A percentile compares a stretch with the other conserved stretches of the same genome.
Evolutionary conservation across 2,797 vertebrate genomes (phyloP).

Genomic region (Helarctos malayanus): DNA sequence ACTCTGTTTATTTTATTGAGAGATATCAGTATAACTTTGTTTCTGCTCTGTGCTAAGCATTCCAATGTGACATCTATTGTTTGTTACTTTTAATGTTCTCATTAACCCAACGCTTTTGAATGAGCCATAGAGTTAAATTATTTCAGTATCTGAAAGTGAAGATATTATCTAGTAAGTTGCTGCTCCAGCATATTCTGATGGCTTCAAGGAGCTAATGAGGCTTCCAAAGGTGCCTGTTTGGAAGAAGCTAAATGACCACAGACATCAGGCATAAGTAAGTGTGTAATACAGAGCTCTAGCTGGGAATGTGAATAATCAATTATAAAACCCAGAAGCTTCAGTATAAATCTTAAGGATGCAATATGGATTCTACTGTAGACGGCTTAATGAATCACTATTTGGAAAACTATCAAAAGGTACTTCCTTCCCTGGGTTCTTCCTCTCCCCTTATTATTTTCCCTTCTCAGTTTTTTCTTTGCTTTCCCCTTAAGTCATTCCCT

Average conservation of each 20-base stretch:
- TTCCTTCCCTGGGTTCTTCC: not conserved
- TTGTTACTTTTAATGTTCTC: slow-evolving; percentile 75
- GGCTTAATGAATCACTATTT: not conserved
- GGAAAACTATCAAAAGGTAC: not conserved
- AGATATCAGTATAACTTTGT: slow-evolving; percentile 48
- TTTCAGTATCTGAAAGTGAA: slow-evolving; percentile 59
- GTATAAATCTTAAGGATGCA: not conserved
- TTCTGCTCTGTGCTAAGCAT: slow-evolving; percentile 60
- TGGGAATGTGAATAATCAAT: slow-evolving; percentile 31
- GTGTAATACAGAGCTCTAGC: not conserved
- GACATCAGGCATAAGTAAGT: slow-evolving; percentile 2
- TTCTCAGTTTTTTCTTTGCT: not conserved
- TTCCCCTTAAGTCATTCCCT: not conserved
- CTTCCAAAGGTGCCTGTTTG: slow-evolving; percentile 60
- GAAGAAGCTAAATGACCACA: slow-evolving; percentile 44
- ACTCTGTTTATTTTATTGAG: slow-evolving; percentile 63
- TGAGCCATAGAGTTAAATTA: slow-evolving; percentile 58
- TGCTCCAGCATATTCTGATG: slow-evolving; percentile 39
- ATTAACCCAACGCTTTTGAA: slow-evolving; percentile 64
- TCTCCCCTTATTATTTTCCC: not conserved
- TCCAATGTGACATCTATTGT: slow-evolving; percentile 57
- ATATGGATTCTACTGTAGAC: not conserved
- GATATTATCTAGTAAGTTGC: slow-evolving; percentile 50
- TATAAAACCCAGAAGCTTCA: not conserved
- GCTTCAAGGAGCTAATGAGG: not conserved